phyloP scores from a whole-genome alignment of 1,140 invertebrate genomes.

The Diorhabda sublineata region DNA sequence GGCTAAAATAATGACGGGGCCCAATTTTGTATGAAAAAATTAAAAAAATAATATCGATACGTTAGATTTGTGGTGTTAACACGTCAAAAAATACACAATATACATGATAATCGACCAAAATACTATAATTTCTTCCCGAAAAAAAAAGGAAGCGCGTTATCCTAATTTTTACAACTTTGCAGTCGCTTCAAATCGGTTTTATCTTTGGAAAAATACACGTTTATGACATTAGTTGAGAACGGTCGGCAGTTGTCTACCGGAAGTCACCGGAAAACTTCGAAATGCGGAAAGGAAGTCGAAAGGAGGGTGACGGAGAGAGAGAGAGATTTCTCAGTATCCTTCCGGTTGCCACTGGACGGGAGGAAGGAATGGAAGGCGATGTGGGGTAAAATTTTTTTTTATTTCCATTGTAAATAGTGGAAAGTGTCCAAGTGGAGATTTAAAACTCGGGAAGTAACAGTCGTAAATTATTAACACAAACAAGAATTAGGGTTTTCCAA shows the following conservation, averaged over 20 bases:
- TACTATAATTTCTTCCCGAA: no score
- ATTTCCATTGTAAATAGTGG: background rate
- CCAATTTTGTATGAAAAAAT: no score
- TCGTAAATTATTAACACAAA: no score
- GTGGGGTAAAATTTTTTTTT: background rate
- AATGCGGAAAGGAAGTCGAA: conserved; percentile 18
- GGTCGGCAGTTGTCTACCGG: conserved; percentile 22
- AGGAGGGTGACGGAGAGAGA: conserved; percentile 11
- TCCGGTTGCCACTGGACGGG: conserved; percentile 27
- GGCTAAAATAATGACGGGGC: no score
- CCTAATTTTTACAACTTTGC: conserved; percentile 15
- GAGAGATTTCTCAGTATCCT: conserved; percentile 29
- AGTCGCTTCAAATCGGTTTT: conserved; percentile 14
- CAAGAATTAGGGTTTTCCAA: no score
- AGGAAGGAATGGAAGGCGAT: background rate
- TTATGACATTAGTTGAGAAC: conserved; percentile 28
- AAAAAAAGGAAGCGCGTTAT: no score
- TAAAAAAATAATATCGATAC: no score
- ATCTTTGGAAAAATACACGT: conserved; percentile 15
- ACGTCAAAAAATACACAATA: no score
- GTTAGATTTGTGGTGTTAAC: no score
- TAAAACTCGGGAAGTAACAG: background rate
- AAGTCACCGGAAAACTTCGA: conserved; percentile 22
- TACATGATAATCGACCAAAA: no score
- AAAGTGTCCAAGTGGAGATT: background rate